Evolutionary conservation across 1,140 invertebrate genomes (phyloP).

Genomic region (Pantala flavescens): DNA sequence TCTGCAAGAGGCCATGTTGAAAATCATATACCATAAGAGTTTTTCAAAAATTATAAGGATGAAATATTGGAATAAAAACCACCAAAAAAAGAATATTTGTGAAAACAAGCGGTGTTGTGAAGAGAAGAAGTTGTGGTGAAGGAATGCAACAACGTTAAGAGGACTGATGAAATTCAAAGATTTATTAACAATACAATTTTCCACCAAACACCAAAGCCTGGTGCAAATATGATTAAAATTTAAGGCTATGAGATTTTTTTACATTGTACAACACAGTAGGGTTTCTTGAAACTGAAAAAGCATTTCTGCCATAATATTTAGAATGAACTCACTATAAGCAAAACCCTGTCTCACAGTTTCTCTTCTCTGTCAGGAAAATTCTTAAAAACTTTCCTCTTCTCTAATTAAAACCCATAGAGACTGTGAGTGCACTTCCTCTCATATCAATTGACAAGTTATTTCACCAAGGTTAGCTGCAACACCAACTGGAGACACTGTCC

Average conservation of each 20-base stretch:
- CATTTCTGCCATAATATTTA: background rate
- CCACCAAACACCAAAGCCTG: slow-evolving; percentile 2
- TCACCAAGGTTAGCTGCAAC: background rate
- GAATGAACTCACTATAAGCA: background rate
- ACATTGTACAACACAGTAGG: slow-evolving; percentile 9
- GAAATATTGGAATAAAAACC: too few relatives aligned
- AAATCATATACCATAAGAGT: too few relatives aligned
- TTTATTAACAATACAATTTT: slow-evolving; percentile 1
- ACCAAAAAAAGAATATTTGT: too few relatives aligned
- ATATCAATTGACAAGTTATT: background rate
- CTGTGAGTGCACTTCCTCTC: background rate
- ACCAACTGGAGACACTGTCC: background rate
- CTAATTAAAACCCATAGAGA: background rate
- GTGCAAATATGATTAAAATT: background rate
- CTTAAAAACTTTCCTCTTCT: background rate
- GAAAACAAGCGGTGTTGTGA: too few relatives aligned
- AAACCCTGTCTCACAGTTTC: background rate
- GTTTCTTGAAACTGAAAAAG: background rate
- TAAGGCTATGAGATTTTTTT: slow-evolving; percentile 10
- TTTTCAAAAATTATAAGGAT: too few relatives aligned
- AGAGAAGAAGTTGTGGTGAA: too few relatives aligned
- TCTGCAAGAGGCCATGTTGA: too few relatives aligned
- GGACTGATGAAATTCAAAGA: background rate
- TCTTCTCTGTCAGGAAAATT: background rate
- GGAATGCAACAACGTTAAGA: too few relatives aligned